Conservation (phyloP, 53 echinoderm and acorn worm species). For the Echinometra lucunter region DNA sequence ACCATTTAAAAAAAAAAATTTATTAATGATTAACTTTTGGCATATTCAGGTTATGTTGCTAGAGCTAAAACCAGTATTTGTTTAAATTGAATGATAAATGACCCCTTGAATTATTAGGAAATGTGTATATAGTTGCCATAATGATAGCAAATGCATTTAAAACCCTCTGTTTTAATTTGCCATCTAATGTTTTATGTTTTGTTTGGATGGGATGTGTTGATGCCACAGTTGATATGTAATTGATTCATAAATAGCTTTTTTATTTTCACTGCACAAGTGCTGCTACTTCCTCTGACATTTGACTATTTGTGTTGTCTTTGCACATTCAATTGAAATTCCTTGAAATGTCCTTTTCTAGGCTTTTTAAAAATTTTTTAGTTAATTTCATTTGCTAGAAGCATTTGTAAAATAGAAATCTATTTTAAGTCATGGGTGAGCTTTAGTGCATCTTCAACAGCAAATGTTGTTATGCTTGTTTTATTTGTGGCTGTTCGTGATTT, state of each 20-base stretch:
- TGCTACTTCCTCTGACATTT: too few relatives aligned
- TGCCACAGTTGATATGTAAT: background rate
- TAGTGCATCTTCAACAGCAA: background rate
- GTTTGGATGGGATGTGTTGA: background rate
- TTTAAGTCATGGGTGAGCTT: background rate
- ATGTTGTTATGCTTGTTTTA: background rate
- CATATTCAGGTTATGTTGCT: background rate
- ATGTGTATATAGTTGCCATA: background rate
- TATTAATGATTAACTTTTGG: background rate
- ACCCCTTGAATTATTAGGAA: too few relatives aligned
- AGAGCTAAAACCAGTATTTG: background rate
- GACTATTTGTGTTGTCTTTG: too few relatives aligned
- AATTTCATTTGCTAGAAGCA: background rate
- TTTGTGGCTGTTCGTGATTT: background rate
- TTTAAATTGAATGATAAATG: background rate
- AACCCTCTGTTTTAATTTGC: background rate
- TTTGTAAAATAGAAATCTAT: background rate
- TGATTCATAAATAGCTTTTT: background rate
- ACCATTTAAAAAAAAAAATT: too few relatives aligned
- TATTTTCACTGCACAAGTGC: conserved; percentile 1
- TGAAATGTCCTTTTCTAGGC: too few relatives aligned
- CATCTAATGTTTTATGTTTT: background rate
- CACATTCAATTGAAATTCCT: too few relatives aligned
- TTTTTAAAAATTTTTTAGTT: background rate
- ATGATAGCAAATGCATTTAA: background rate